phyloP scores from a whole-genome alignment of 2,797 vertebrate genomes.

The Ibycter americanus region DNA sequence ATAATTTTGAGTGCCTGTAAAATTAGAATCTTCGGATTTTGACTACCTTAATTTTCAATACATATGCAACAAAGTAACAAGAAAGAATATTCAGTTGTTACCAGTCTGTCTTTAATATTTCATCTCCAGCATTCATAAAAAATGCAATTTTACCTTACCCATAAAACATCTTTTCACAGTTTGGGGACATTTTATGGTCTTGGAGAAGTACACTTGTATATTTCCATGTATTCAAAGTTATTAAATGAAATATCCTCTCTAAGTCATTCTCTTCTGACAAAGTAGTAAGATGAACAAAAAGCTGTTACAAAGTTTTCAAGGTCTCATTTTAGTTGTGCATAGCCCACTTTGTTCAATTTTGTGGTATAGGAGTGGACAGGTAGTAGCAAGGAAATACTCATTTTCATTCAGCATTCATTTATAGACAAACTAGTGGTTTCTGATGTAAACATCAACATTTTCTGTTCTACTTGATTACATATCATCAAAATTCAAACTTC shows the following conservation, averaged over 20 bases:
- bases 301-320: not conserved
- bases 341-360: not conserved
- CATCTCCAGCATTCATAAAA: not conserved
- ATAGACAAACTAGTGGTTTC: not conserved
- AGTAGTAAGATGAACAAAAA: not conserved
- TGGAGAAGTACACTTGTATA: not conserved
- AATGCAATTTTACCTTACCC: not conserved
- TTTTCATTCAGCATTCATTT: not conserved
- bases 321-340: not conserved
- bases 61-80: not conserved
- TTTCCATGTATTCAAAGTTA: not conserved
- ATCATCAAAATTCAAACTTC: not conserved
- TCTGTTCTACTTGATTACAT: not conserved
- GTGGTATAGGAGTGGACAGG: not conserved
- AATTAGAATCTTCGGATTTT: not conserved
- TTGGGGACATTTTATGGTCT: not conserved
- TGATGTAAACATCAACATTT: not conserved
- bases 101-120: not conserved
- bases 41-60: not conserved
- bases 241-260: not conserved
- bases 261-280: not conserved
- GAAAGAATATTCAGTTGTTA: not conserved
- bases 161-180: not conserved
- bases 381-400: not conserved
- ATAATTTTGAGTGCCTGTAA: not conserved